Evolutionary conservation across 1,140 invertebrate species (phyloP).

Genomic region (Condylostylus longicornis): DNA sequence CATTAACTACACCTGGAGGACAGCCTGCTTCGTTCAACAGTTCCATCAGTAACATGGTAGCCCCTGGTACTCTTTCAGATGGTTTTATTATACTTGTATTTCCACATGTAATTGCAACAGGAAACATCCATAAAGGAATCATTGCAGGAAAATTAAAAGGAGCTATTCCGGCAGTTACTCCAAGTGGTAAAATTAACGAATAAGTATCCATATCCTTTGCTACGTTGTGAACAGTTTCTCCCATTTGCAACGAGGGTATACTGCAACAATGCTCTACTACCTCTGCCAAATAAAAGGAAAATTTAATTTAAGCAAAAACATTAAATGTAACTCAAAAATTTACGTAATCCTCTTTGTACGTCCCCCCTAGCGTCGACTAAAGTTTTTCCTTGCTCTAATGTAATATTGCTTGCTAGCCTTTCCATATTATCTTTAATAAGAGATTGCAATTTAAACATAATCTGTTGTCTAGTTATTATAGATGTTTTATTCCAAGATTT

Average conservation of each 20-base stretch:
- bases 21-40: slow-evolving; percentile 79
- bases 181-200: slow-evolving; percentile 66
- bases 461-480: slow-evolving; percentile 81
- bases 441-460: slow-evolving; percentile 77
- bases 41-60: slow-evolving; percentile 86
- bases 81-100: slow-evolving; percentile 70
- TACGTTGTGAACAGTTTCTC: slow-evolving; percentile 82
- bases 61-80: slow-evolving; percentile 93
- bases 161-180: slow-evolving; percentile 54
- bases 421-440: slow-evolving; percentile 54
- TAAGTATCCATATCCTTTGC: slow-evolving; percentile 87
- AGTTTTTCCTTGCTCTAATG: slow-evolving; percentile 95
- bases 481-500: slow-evolving; percentile 82
- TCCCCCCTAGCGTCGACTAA: slow-evolving; percentile 94
- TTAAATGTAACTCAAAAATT: slow-evolving; percentile 31
- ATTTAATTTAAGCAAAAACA: slow-evolving; percentile 6
- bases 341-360: slow-evolving; percentile 89
- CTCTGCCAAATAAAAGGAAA: slow-evolving; percentile 43
- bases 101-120: slow-evolving; percentile 81
- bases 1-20: slow-evolving; percentile 64
- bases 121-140: slow-evolving; percentile 99
- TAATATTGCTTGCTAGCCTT: slow-evolving; percentile 82
- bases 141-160: slow-evolving; percentile 98
- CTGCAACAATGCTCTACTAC: slow-evolving; percentile 93
- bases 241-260: slow-evolving; percentile 79